Conservation (phyloP, 2,797 vertebrate species). For the Anisognathus igniventris region DNA sequence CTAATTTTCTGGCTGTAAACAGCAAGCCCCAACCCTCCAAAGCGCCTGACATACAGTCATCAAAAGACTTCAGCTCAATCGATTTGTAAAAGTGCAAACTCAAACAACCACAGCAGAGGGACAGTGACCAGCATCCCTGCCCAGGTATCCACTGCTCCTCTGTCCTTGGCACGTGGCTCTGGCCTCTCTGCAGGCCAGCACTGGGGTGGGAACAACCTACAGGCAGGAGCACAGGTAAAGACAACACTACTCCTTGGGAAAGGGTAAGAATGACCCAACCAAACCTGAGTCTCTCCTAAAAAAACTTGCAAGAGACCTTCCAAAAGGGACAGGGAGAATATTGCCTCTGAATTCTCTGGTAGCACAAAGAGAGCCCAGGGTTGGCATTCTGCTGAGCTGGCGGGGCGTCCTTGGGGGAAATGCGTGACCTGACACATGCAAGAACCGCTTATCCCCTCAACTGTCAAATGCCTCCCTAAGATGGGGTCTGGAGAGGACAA, state of each 20-base stretch:
- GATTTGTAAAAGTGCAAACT: slow-evolving; percentile 66
- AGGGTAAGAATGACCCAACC: neutral
- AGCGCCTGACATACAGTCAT: neutral
- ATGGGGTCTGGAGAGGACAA: neutral
- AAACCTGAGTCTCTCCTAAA: neutral
- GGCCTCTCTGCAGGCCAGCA: neutral
- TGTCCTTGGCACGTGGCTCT: neutral
- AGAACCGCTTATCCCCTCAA: neutral
- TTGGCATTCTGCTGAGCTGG: neutral
- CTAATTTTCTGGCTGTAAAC: slow-evolving; percentile 7
- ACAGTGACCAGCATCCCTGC: slow-evolving; percentile 21
- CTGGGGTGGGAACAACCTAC: neutral
- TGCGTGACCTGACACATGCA: rapidly evolving
- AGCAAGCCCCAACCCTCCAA: neutral
- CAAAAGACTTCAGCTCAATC: slow-evolving; percentile 38
- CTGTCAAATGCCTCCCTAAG: neutral
- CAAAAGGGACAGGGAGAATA: neutral
- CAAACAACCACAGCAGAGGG: slow-evolving; percentile 54
- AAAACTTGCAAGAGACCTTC: neutral
- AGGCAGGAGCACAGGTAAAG: neutral
- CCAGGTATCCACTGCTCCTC: slow-evolving; percentile 27
- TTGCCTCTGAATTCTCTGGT: neutral
- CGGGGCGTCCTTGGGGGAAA: neutral
- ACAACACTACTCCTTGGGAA: neutral
- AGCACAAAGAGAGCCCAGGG: neutral